phyloP scores from a whole-genome alignment of 1,140 invertebrate species.

The Anastrepha ludens region DNA sequence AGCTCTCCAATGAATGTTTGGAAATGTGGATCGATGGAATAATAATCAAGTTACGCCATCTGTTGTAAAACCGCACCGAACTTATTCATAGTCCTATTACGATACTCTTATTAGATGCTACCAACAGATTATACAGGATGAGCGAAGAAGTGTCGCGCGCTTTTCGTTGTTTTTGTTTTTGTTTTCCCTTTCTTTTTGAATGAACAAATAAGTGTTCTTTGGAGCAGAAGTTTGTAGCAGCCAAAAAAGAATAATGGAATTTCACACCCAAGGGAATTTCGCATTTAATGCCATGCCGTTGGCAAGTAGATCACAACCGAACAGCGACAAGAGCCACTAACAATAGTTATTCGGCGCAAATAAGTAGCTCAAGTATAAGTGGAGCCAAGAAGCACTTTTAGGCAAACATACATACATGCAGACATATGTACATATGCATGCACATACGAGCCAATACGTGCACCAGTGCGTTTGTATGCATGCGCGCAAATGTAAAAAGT shows the following conservation, averaged over 20 bases:
- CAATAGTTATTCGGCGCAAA: conserved; percentile 33
- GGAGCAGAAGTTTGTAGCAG: not conserved
- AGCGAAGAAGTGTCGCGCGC: conserved; percentile 23
- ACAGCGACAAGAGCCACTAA: not conserved
- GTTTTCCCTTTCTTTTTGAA: not conserved
- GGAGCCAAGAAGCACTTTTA: not conserved
- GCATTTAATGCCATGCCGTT: not conserved
- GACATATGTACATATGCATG: not conserved
- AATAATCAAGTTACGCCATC: too few species aligned
- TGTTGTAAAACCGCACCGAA: too few species aligned
- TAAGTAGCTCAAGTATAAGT: conserved; percentile 51
- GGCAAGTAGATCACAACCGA: not conserved
- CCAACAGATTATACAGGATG: conserved; percentile 29
- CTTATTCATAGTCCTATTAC: too few species aligned
- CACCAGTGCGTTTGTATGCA: not conserved
- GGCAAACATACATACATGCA: too few species aligned
- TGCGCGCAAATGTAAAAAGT: not conserved
- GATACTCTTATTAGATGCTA: conserved; percentile 17
- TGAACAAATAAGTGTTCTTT: not conserved
- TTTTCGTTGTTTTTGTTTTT: not conserved
- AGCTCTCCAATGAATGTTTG: too few species aligned
- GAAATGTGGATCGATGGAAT: too few species aligned
- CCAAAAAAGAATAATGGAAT: conserved; percentile 49
- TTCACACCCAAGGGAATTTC: conserved; percentile 54
- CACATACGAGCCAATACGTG: not conserved